Conservation (phyloP, 2,113 vertebrate genomes). For the Probosciger aterrimus region DNA sequence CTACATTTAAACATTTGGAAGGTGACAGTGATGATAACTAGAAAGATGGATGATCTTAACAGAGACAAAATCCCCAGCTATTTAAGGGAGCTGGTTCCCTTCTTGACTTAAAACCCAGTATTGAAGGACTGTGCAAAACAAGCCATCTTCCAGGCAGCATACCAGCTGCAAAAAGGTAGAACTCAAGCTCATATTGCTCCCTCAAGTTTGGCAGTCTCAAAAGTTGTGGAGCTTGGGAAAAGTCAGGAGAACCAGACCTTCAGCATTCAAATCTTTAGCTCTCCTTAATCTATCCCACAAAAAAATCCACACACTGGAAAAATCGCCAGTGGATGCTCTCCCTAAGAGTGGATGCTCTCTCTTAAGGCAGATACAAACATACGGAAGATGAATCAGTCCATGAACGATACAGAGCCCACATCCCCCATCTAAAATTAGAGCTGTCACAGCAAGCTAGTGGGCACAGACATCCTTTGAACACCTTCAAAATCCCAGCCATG, state of each 20-base stretch:
- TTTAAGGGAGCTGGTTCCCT: neutral
- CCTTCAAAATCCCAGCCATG: neutral
- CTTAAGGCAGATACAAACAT: neutral
- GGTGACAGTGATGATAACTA: neutral
- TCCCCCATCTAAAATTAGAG: neutral
- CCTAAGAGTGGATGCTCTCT: neutral
- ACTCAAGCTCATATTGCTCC: neutral
- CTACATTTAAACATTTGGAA: constrained; percentile 53
- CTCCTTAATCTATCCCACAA: neutral
- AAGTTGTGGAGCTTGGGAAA: neutral
- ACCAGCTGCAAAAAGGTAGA: neutral
- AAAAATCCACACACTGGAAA: neutral
- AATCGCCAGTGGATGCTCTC: neutral
- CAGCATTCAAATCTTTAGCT: neutral
- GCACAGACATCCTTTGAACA: neutral
- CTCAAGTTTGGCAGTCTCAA: neutral
- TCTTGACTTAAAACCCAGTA: neutral
- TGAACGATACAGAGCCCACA: neutral
- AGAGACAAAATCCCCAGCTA: constrained; percentile 27
- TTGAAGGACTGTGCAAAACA: neutral
- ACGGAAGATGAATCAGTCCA: neutral
- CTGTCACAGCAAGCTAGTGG: neutral
- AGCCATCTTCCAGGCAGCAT: neutral
- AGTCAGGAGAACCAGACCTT: neutral
- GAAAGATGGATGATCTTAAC: constrained; percentile 4